Evolutionary conservation across 2,888 invertebrate species (phyloP).

Genomic region (Drosophila melanocephala): DNA sequence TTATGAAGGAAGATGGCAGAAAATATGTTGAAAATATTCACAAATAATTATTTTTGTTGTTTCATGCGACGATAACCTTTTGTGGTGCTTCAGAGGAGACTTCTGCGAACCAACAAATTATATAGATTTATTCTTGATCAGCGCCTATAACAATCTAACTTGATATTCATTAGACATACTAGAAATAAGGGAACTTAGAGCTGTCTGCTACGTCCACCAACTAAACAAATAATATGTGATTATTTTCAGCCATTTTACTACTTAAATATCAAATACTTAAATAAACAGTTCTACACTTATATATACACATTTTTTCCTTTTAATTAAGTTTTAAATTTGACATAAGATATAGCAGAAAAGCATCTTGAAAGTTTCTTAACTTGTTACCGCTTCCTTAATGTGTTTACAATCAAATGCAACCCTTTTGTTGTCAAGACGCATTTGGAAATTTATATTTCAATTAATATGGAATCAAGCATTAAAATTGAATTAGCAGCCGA

Average conservation of each 20-base stretch:
- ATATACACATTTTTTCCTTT: not conserved
- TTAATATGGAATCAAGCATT: slow-evolving; percentile 85
- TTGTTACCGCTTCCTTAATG: not conserved
- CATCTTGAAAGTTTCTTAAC: slow-evolving; percentile 7
- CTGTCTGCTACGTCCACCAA: too few relatives aligned
- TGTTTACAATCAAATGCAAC: slow-evolving; percentile 1
- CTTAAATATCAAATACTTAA: not conserved
- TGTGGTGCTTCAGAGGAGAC: not conserved
- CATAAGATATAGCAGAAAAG: not conserved
- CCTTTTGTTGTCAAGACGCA: not conserved
- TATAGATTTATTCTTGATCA: not conserved
- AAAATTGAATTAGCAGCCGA: slow-evolving; percentile 83
- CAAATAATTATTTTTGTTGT: not conserved
- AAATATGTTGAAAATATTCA: not conserved
- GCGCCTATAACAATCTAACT: too few relatives aligned
- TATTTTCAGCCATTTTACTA: not conserved
- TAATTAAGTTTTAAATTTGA: not conserved
- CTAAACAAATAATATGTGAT: not conserved
- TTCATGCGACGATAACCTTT: not conserved
- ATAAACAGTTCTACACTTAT: not conserved
- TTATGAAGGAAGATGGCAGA: not conserved
- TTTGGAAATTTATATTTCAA: slow-evolving; percentile 72
- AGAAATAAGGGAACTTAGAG: too few relatives aligned
- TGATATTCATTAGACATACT: too few relatives aligned
- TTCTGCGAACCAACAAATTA: not conserved